Base-by-base conservation (phyloP, 2,888 invertebrate species). In the Trissoscelio sp. region DNA sequence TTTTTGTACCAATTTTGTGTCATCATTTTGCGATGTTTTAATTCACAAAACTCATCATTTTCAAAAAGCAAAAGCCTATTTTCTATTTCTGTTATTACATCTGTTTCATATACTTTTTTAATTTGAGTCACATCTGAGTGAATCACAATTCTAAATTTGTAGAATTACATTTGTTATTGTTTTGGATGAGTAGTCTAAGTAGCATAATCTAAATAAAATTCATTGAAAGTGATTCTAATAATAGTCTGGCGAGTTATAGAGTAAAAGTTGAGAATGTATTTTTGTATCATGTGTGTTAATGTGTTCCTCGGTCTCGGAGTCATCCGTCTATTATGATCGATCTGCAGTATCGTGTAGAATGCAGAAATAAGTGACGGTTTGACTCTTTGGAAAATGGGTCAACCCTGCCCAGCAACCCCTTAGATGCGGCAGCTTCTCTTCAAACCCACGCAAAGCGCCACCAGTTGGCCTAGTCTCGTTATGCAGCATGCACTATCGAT, bases 341-440 rank as follows among this genome's bases (percentile, higher is more conserved):
- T 79, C 70, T 64, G 64, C 73, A 53, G 67, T 73, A 42, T 57
- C 64, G 46, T 28, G 64, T 64, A 60, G 31, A 69, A 74, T 79
- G 69, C 74, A 69, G 62, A 74, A 69, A 69, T 57, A 64, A 80
- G 66, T 24, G 60, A 75, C 60, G 66, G 66, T 75, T 80, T 64
- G 51, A 75, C 80, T 81, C 37, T 60, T 74, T 51, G 14, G 66
- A 81, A 79, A 81, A 81, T 81, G 58, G 80, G 80, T 81, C 80
- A 81, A 75, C 80, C 80, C 80, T 81, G 80, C 80, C 80, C 77
- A 77, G 81, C 81, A 81, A 81, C 81, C 81, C 81, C 72, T 81
- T 77, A 81, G 72, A 81, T 81, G 75, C 81, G 75, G 69, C 74
- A 79, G 64, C 77, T 66, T 75, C 69, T 70, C 75, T 81, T 64